Percentiles rank a stretch among this genome's conserved stretches.
phyloP scores from a whole-genome alignment of 1,140 invertebrate genomes.

The Lepeophtheirus salmonis region DNA sequence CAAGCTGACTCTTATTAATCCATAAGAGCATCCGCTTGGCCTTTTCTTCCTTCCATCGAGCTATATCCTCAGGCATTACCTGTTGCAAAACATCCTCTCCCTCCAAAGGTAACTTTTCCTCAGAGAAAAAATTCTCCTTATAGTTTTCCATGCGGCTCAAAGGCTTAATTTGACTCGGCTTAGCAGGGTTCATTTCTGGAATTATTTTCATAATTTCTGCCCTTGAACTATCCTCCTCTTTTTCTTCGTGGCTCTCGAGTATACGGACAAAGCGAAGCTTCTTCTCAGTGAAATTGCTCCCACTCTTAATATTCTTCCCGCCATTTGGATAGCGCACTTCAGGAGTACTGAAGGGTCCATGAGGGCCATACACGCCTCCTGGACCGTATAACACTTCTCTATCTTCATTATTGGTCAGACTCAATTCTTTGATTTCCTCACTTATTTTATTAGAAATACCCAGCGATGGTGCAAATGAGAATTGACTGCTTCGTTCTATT shows the following conservation, averaged over 20 bases:
- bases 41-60: slow-evolving; percentile 25
- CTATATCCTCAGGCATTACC: slow-evolving; percentile 21
- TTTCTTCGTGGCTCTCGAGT: background rate
- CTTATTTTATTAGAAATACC: background rate
- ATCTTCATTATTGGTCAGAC: background rate
- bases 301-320: background rate
- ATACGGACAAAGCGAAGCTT: background rate
- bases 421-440: background rate
- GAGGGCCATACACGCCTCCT: slow-evolving; percentile 9
- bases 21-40: slow-evolving; percentile 26
- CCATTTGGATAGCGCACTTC: slow-evolving; percentile 1
- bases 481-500: background rate
- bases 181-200: background rate
- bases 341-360: slow-evolving; percentile 9
- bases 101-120: slow-evolving; percentile 24
- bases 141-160: slow-evolving; percentile 24
- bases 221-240: background rate
- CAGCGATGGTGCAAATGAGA: background rate
- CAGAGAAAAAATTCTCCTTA: slow-evolving; percentile 21
- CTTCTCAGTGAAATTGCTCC: background rate
- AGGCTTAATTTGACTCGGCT: slow-evolving; percentile 3
- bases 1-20: slow-evolving; percentile 22
- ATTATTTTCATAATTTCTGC: background rate
- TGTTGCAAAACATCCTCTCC: slow-evolving; percentile 20
- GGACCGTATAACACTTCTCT: slow-evolving; percentile 8